Evolutionary conservation across 1,140 invertebrate genomes (phyloP).

Genomic region (Heliconius hewitsoni): DNA sequence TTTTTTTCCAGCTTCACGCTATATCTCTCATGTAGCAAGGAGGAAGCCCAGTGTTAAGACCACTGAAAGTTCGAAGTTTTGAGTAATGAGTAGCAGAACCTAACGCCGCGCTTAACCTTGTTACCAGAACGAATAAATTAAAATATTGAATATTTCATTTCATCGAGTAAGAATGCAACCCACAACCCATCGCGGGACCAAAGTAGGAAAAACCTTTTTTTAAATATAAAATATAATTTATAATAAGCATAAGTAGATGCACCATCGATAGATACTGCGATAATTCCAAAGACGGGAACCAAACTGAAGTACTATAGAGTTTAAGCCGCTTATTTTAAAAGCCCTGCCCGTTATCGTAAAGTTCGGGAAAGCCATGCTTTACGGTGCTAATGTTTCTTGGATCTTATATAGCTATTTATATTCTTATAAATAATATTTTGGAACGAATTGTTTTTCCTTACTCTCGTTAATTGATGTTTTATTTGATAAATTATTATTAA

Average conservation of each 20-base stretch:
- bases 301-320: conserved; percentile 30
- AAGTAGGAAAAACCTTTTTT: too few species aligned
- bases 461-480: neutral
- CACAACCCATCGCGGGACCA: too few species aligned
- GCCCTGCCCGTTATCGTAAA: conserved; percentile 47
- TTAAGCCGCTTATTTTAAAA: conserved; percentile 54
- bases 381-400: conserved; percentile 14
- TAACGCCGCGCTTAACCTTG: too few species aligned
- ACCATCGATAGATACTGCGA: conserved; percentile 5
- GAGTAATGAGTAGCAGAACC: too few species aligned
- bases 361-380: conserved; percentile 44
- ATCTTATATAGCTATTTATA: conserved; percentile 10
- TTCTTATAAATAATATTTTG: neutral
- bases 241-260: neutral
- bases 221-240: neutral
- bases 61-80: too few species aligned
- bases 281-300: conserved; percentile 27
- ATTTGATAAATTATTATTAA: too few species aligned
- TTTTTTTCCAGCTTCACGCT: too few species aligned
- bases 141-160: too few species aligned
- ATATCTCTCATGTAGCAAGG: too few species aligned
- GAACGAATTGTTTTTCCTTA: neutral
- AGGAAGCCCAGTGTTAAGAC: too few species aligned
- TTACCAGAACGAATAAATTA: too few species aligned
- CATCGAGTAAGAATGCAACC: too few species aligned